Base-by-base conservation (phyloP, 2,888 invertebrate genomes). In the Malthinus seriepunctatus region DNA sequence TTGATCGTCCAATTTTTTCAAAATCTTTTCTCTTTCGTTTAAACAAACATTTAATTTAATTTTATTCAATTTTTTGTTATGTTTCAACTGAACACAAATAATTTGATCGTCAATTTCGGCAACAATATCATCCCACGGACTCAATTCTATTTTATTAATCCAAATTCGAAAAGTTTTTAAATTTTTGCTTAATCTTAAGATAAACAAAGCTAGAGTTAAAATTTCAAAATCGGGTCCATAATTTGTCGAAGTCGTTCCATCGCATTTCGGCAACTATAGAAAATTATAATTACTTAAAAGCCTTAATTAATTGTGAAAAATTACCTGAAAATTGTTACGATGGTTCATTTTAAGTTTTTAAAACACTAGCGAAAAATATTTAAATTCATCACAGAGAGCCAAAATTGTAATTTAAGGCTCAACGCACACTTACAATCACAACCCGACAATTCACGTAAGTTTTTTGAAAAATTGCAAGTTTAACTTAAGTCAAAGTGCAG, bases 201-300 rank as follows among this genome's bases (percentile, higher is more conserved):
- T 45, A 9, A 45, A 46, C 10, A 46, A 33, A 5, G 51, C 50
- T 0, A 47, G 47, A n/a, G 32, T 48, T 1, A 35, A 60, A 9
- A 60, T 44, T 23, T 56, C 60, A 45, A 52, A 60, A 1, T 45
- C 7, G 0, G 52, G 31, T 1, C 60, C 60, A 23, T 56, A 56
- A 14, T 60, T 60, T 8, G 60, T 60, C 2, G 60, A 60, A n/a
- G 52, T 56, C 1, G 60, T 56, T 3, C 60, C 56, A 45, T 60
- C 51, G 6, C 48, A 32, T 42, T 51, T 47, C 11, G 51, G 54
- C 10, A 23, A 23, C 23, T 23, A 23, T 3, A 23, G 23, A 3
- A 23, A 23, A 5, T 23, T 23, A 23, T 3, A 2, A 3, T 23
- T 23, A 23, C 2, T 5, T 3, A 23, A 23, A 23, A 23, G 2